Base-by-base conservation (phyloP, 2,888 invertebrate species). In the Leptinotarsa juncta region DNA sequence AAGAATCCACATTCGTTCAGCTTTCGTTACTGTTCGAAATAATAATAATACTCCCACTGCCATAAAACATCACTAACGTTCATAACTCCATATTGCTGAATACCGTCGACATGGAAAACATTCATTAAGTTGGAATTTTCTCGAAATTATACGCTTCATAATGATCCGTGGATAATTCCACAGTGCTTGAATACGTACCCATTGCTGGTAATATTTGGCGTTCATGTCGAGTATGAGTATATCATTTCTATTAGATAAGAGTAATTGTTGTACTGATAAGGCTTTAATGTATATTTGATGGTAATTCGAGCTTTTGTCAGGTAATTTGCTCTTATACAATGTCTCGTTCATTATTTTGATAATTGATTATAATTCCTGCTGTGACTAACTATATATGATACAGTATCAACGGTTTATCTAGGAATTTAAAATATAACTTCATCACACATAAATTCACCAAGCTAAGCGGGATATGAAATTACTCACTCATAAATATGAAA, bases 211-310 rank as follows among this genome's bases (percentile, higher is more conserved):
- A 32, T 16, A 62, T 16, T 62, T 42, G 42, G 62, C n/a, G 62
- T 55, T 68, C 68, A 68, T 68, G 68, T 68, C 68, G 42, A 55
- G 68, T 55, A 42, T 18, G 55, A 68, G 55, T 68, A 55, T 55
- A 68, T 68, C 55, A 68, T 68, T 68, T 55, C 26, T 15, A 51
- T 20, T 42, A 53, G 68, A 68, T 68, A 68, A 68, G 62, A 68
- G 51, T 68, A 68, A 68, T 68, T 53, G 26, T 55, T 53, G 68
- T 68, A 42, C 32, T 42, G 50, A 68, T 68, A 68, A 48, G 55
- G 18, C 55, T 18, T 15, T 68, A 68, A 68, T 68, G 68, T 32
- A 20, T 68, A 68, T 55, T 68, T 55, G 55, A 68, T 68, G 68
- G 32, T 55, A 68, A 68, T 68, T 68, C 7, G 32, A 20, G 55